Evolutionary conservation across 1,140 invertebrate species (phyloP).

Genomic region (Listronotus bonariensis): DNA sequence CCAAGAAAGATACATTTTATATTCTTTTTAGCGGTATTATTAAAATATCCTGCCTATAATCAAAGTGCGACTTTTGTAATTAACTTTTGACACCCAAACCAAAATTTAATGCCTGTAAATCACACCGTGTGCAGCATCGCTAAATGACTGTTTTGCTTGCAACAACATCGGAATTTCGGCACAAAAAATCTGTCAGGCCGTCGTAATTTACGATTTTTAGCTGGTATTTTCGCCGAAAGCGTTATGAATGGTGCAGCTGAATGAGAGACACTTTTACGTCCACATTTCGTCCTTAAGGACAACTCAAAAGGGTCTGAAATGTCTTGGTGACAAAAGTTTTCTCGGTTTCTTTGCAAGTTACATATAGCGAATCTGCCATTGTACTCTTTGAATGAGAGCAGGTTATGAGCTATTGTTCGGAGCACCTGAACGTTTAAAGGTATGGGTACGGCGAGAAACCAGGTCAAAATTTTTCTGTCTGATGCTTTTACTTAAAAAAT

Average conservation of each 20-base stretch:
- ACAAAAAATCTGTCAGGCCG: conserved; percentile 25
- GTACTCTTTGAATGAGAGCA: conserved; percentile 30
- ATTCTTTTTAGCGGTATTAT: not conserved
- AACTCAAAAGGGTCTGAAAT: conserved; percentile 10
- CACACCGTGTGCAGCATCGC: not conserved
- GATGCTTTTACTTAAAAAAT: conserved; percentile 1
- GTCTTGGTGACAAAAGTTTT: conserved; percentile 32
- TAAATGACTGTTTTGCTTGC: conserved; percentile 20
- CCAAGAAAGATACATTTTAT: not conserved
- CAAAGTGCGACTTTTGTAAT: conserved; percentile 12
- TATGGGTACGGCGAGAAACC: conserved; percentile 9
- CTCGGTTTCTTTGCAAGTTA: conserved; percentile 29
- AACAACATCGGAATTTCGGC: conserved; percentile 17
- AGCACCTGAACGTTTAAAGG: conserved; percentile 32
- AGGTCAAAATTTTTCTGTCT: conserved; percentile 20
- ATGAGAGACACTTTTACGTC: conserved; percentile 31
- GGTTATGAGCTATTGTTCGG: conserved; percentile 33
- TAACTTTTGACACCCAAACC: conserved; percentile 20
- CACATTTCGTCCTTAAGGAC: conserved; percentile 25
- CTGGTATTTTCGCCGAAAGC: conserved; percentile 31
- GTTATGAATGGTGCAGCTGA: conserved; percentile 33
- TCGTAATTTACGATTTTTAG: conserved; percentile 35
- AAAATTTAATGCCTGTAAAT: conserved; percentile 20
- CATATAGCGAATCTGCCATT: conserved; percentile 33
- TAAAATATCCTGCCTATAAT: conserved; percentile 6